Percentiles rank a stretch among this genome's conserved stretches.
phyloP scores from a whole-genome alignment of 2,797 vertebrate genomes.

The Schizopygopsis malacanthus region DNA sequence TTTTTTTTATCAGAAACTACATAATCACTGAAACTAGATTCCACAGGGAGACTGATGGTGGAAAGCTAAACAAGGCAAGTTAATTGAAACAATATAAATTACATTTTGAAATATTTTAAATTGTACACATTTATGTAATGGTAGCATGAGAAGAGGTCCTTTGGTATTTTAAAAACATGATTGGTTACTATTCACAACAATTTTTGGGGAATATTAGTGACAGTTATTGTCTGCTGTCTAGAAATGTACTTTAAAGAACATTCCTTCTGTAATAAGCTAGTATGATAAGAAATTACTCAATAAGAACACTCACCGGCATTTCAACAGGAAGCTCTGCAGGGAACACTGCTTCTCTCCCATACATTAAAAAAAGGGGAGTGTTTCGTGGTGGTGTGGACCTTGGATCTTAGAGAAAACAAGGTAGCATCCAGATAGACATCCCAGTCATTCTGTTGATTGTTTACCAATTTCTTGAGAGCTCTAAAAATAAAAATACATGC shows the following conservation, averaged over 20 bases:
- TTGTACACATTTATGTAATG: neutral
- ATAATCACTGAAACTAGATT: too few species aligned
- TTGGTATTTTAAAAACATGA: neutral
- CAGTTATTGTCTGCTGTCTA: neutral
- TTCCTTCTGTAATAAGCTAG: neutral
- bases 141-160: neutral
- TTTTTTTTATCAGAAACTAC: too few species aligned
- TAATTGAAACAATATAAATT: too few species aligned
- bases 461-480: slow-evolving; percentile 37
- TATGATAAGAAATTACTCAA: neutral
- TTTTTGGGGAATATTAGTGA: neutral
- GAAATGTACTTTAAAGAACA: neutral
- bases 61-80: too few species aligned
- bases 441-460: slow-evolving; percentile 30
- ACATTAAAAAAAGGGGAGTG: slow-evolving; percentile 23
- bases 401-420: slow-evolving; percentile 31
- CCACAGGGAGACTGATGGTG: too few species aligned
- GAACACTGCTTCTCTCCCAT: slow-evolving; percentile 34
- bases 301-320: slow-evolving; percentile 8
- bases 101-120: too few species aligned
- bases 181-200: neutral
- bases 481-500: neutral
- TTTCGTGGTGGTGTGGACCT: slow-evolving; percentile 28
- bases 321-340: slow-evolving; percentile 29
- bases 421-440: slow-evolving; percentile 34